Evolutionary conservation across 37 sponge, comb jelly and placozoan species (phyloP).

Genomic region (Bolinopsis microptera): DNA sequence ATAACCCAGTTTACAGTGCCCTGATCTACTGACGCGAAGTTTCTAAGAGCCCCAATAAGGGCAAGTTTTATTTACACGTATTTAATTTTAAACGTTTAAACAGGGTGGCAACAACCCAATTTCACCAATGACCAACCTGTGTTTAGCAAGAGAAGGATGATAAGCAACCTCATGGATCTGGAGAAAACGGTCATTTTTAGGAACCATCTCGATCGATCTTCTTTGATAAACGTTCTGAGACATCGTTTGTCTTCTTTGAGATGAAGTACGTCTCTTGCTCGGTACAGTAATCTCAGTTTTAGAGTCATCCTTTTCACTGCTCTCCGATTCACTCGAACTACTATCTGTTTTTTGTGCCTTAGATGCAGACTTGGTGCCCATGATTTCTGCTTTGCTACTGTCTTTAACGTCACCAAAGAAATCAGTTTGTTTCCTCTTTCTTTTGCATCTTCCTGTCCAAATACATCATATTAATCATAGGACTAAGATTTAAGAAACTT

Average conservation of each 20-base stretch:
- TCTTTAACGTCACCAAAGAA: slow-evolving; percentile 22
- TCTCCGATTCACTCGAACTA: not conserved
- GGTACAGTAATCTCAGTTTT: not conserved
- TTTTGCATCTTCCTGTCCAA: not conserved
- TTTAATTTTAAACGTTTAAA: too few relatives aligned
- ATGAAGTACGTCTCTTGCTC: not conserved
- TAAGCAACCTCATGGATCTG: not conserved
- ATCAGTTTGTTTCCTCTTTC: not conserved
- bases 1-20: too few relatives aligned
- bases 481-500: too few relatives aligned
- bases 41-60: too few relatives aligned
- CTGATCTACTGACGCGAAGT: too few relatives aligned
- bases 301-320: too few relatives aligned
- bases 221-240: not conserved
- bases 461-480: not conserved
- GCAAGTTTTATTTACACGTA: too few relatives aligned
- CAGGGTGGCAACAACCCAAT: too few relatives aligned
- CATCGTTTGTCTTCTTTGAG: not conserved
- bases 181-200: not conserved
- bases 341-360: not conserved
- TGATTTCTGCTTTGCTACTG: not conserved
- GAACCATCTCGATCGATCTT: not conserved
- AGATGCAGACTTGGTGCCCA: not conserved
- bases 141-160: slow-evolving; percentile 8
- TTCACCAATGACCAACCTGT: too few relatives aligned